phyloP scores from a whole-genome alignment of 2,797 vertebrate genomes.

The Pangasius mekongensis region DNA sequence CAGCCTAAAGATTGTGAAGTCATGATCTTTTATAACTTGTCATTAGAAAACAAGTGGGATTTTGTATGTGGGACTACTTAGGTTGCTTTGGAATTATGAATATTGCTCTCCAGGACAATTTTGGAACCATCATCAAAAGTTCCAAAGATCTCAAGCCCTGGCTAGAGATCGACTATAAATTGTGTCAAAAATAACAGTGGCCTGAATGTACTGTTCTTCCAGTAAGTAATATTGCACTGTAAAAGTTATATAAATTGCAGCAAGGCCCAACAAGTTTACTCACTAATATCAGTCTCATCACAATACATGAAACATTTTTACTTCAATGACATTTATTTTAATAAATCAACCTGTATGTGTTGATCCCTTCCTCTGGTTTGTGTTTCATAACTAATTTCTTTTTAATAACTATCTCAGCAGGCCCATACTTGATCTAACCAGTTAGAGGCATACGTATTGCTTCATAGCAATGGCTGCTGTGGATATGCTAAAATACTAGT shows the following conservation, averaged over 20 bases:
- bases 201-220: not conserved
- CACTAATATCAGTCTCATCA: not conserved
- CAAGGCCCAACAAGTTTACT: not conserved
- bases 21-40: not conserved
- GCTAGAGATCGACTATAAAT: not conserved
- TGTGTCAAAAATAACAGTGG: not conserved
- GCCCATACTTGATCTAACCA: not conserved
- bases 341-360: not conserved
- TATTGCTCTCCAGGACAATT: not conserved
- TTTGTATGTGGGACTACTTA: not conserved
- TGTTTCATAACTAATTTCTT: not conserved
- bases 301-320: not conserved
- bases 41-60: not conserved
- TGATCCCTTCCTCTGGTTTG: not conserved
- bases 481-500: not conserved
- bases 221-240: not conserved
- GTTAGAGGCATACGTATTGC: slow-evolving; percentile 61
- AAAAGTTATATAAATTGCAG: not conserved
- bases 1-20: not conserved
- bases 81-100: not conserved
- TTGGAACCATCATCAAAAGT: not conserved
- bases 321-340: not conserved
- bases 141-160: not conserved
- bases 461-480: slow-evolving; percentile 69
- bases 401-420: not conserved